These are phyloP conservation scores for Equus quagga DNA, from an alignment of 2,113 vertebrate species.

Conservation along the genomic window DNA sequence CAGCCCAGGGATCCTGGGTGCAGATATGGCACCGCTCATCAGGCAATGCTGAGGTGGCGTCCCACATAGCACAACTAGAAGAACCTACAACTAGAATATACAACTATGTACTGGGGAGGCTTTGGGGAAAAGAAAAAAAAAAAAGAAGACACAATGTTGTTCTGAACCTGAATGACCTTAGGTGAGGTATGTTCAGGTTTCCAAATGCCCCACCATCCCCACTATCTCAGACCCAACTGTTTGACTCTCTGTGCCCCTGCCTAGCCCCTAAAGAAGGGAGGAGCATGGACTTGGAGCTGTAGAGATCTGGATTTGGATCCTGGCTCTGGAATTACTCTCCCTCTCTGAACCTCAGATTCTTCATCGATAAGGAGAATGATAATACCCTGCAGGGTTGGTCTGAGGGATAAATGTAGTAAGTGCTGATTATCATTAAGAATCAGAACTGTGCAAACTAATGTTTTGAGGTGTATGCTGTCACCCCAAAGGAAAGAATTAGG, in stretches of 20 bases:
- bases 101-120: too few species aligned
- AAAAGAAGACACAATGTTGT: too few species aligned
- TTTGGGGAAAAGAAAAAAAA: too few species aligned
- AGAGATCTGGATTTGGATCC: neutral
- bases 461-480: neutral
- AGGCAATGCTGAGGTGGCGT: too few species aligned
- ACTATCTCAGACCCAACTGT: neutral
- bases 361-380: neutral
- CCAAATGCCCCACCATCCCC: neutral
- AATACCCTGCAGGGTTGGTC: neutral
- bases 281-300: neutral
- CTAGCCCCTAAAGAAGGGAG: neutral
- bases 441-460: neutral
- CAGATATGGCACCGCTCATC: too few species aligned
- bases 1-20: too few species aligned
- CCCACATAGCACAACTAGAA: too few species aligned
- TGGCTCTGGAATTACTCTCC: neutral
- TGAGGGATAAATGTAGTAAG: neutral
- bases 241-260: neutral
- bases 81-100: too few species aligned
- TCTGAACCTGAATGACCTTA: neutral
- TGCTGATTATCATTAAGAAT: neutral
- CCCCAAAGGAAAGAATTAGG: neutral
- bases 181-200: neutral
- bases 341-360: neutral